Percentiles rank a stretch among this genome's conserved stretches.
Conservation (phyloP, 2,113 vertebrate genomes). For the Ia io region DNA sequence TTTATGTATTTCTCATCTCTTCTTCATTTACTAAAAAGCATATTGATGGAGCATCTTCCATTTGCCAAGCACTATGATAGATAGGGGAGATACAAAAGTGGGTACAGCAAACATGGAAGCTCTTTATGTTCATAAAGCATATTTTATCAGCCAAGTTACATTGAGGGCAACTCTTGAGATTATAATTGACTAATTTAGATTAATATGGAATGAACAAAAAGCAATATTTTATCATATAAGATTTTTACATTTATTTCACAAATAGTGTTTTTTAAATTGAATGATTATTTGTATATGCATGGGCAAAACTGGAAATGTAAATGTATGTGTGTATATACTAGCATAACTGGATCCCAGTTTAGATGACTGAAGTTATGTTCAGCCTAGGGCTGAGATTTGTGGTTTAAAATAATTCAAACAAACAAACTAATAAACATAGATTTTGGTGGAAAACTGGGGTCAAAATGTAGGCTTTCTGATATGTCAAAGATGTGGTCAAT, state of each 20-base stretch:
- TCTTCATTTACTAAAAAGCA: background rate
- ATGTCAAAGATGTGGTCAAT: background rate
- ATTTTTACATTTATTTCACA: background rate
- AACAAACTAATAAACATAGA: background rate
- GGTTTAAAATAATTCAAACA: background rate
- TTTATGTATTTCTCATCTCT: background rate
- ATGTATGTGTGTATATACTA: background rate
- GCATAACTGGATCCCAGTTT: background rate
- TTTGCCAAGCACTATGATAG: background rate
- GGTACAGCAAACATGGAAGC: background rate
- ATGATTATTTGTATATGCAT: background rate
- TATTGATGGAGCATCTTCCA: background rate
- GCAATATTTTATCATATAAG: background rate
- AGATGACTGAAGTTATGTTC: background rate
- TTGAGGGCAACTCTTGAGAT: background rate
- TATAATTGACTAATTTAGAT: background rate
- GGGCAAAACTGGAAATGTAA: background rate
- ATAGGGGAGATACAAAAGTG: background rate
- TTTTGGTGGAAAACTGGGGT: background rate
- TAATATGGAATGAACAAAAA: background rate
- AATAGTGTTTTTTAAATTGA: background rate
- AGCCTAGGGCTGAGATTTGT: background rate
- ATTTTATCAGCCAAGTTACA: background rate
- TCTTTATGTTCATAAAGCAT: background rate
- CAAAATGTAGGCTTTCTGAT: background rate